Evolutionary conservation across 2,888 invertebrate species (phyloP), one percentile per base, ranked within the genome.

Genomic region (Hanleya hanleyi): DNA sequence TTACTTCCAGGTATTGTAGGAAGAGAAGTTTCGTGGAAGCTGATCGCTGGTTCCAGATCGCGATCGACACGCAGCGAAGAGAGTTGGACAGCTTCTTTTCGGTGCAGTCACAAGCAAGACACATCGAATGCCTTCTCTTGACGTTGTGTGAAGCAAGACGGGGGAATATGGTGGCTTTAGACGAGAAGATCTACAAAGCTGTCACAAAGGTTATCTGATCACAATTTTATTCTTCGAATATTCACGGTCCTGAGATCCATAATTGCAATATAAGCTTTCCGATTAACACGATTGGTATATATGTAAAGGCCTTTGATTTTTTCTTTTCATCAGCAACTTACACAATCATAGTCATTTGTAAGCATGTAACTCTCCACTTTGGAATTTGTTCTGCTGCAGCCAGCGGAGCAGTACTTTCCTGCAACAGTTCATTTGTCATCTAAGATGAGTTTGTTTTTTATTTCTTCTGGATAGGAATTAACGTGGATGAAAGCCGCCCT

Each of bases 11-110:
- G 57, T 29, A 57, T 29, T 57, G 57, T 26, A 22, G 57, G 4
- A 57, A 57, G 57, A 57, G 57, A 29, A 57, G 9, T 29, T 57
- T 57, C 32, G 26, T 57, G 26, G 57, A 57, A 57, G 57, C 7
- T 57, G 57, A 57, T 26, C 57, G 57, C 2, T 57, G 57, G 57
- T 57, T 22, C 32, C 57, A 57, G 26, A 57, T 57, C 32, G 57
- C 57, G 1, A 7, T 57, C 26, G 57, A 57, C 32, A 22, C 29
- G 22, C 12, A 29, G 26, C 57, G 26, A 29, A 3, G 29, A 26
- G 12, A 57, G 15, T 29, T 22, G 26, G 15, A 22, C 32, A 29
- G 29, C 57, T 57, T 57, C 57, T 57, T 57, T 29, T 22, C 57
- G 22, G 26, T 57, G 4, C 57, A 57, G 57, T 57, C 32, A 2